Base-by-base conservation (phyloP, 2,888 invertebrate genomes). In the Pantelozetes paolii region DNA sequence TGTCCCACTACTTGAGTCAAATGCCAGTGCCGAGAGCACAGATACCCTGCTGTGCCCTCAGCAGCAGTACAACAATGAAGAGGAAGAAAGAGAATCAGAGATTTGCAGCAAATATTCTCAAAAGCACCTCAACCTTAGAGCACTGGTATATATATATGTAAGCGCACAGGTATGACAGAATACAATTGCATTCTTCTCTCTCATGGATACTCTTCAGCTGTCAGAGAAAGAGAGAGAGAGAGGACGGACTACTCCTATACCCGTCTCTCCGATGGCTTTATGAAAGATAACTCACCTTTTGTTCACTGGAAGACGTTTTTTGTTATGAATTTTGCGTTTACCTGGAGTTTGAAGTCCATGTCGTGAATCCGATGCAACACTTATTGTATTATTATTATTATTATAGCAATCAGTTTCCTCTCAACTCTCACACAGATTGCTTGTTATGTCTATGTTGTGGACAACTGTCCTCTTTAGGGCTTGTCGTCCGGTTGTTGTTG, bases 291-390 rank as follows among this genome's bases (percentile, higher is more conserved):
- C 50, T 50, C 50, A 18, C 50, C 50, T 50, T 50, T 50, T 50
- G 50, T 50, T 50, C 36, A 50, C 20, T 20, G 20, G n/a, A 50
- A 50, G 50, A 50, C 50, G 50, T 50, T 50, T n/a, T n/a, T n/a
- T 50, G 50, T 50, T 50, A 50, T 50, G 50, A 50, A 50, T 36
- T 50, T 50, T n/a, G n/a, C n/a, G n/a, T n/a, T n/a, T n/a, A n/a
- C n/a, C n/a, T n/a, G n/a, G n/a, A n/a, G n/a, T n/a, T 50, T 50
- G 50, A 11, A 20, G 50, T 20, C 50, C 50, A 15, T 50, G n/a
- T 20, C 36, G 36, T 36, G 11, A 8, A 36, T n/a, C n/a, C n/a
- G n/a, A 50, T 50, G 50, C 50, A 50, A 50, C 50, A 50, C 50
- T 11, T 50, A 18, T n/a, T n/a, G n/a, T 50, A 50, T 50, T 50